phyloP scores from a whole-genome alignment of 2,888 invertebrate species.

The Hirudinaria manillensis region DNA sequence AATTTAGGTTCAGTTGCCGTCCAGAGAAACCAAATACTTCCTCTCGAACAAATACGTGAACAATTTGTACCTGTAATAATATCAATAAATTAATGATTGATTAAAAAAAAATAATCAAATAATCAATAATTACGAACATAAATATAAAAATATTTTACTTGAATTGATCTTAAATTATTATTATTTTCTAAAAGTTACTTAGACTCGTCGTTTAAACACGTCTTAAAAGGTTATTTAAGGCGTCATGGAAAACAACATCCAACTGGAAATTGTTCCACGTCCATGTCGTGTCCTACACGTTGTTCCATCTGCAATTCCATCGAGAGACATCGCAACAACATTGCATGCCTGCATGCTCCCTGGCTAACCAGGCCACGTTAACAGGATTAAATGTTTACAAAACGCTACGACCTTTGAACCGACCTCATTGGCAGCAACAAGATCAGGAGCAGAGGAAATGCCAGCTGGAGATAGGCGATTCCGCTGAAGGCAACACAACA shows the following conservation, averaged over 20 bases:
- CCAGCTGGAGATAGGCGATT: constrained; percentile 60
- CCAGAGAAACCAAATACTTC: constrained; percentile 58
- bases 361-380: neutral
- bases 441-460: constrained; percentile 59
- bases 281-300: no score
- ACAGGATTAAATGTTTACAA: neutral
- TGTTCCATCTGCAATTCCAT: neutral
- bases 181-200: no score
- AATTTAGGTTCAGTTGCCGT: constrained; percentile 40
- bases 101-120: neutral
- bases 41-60: constrained; percentile 57
- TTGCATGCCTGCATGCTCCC: neutral
- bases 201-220: neutral
- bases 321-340: neutral
- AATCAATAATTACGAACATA: neutral
- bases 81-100: neutral
- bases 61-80: constrained; percentile 55
- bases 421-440: constrained; percentile 57
- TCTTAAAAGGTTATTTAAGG: neutral
- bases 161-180: no score
- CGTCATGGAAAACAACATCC: neutral
- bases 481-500: constrained; percentile 57
- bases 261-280: neutral
- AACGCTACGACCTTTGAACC: neutral
- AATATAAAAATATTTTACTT: neutral